phyloP scores from a whole-genome alignment of 92 coral and sea anemone genomes.

The Phenganax marumi region DNA sequence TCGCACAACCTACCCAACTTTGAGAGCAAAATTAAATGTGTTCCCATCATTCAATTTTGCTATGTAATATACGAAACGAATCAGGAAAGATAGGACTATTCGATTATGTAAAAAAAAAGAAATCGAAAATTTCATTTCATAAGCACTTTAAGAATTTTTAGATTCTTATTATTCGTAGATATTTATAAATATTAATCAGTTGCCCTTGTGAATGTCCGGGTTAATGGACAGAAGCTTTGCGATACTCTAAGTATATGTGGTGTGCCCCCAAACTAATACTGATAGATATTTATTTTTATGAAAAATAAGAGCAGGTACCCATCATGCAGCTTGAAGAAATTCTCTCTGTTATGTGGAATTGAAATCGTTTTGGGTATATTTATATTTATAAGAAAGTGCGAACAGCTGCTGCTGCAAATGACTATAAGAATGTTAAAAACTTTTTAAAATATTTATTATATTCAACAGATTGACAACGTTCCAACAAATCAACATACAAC shows the following conservation, averaged over 20 bases:
- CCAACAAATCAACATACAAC: background rate
- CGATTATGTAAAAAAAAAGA: constrained; percentile 5
- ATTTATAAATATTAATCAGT: background rate
- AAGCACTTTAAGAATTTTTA: constrained; percentile 15
- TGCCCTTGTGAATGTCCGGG: background rate
- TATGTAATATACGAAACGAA: background rate
- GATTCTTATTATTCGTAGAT: background rate
- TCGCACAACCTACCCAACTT: background rate
- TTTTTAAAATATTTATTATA: background rate
- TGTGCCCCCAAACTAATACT: too few species aligned
- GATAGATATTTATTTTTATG: too few species aligned
- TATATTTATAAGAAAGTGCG: too few species aligned
- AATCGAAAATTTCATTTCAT: constrained; percentile 5
- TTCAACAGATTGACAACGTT: background rate
- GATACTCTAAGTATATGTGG: too few species aligned
- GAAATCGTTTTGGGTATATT: too few species aligned
- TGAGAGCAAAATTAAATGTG: background rate
- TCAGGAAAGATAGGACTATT: background rate
- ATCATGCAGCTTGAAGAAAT: too few species aligned
- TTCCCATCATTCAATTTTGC: background rate
- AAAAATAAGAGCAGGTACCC: too few species aligned
- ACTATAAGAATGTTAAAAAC: background rate
- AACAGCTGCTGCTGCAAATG: background rate
- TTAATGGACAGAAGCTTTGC: background rate
- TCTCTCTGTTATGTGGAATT: too few species aligned